Base-by-base conservation (phyloP, 2,797 vertebrate species). In the Spatula clypeata region DNA sequence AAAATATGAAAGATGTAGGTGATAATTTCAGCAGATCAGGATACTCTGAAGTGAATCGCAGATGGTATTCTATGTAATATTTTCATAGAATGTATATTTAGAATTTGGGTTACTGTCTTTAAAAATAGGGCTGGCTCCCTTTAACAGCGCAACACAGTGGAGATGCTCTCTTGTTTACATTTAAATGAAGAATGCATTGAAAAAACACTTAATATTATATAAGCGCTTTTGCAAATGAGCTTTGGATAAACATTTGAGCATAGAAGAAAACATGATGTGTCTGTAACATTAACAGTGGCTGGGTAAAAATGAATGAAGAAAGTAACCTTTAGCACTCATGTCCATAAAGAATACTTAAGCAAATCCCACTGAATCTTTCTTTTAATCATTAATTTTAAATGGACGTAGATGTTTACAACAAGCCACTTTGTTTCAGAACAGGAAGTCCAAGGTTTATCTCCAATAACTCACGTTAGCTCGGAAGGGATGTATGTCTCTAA, bases 361-460 rank as follows among this genome's bases (percentile, higher is more conserved):
- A 96, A 93, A 93, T 93, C 95, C 88, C 95, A 93, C 92, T 9
- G 36, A 89, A 90, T 91, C 90, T 88, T 93, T 92, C 89, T 95
- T 97, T 96, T 94, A 97, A 97, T 93, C 76, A 96, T 95, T 96
- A 84, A 95, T 97, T 97, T 97, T 86, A 94, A 96, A 97, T 91
- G 79, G 90, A 96, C 88, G 6, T 75, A 38, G 98, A 97, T 98
- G 97, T 97, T 97, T 97, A 96, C 93, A 98, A 97, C 97, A 97
- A 97, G 97, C 96, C 91, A 87, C 82, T 96, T 89, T 96, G 86
- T 95, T 93, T 95, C 92, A 96, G 93, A 96, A 96, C 93, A 98
- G 96, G 97, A 98, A 98, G 97, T 97, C 95, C 96, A 96, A 96
- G 97, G 97, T 98, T 98, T 96, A 95, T 97, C 97, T 95, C 91